phyloP scores from a whole-genome alignment of 2,888 invertebrate species.

The Thera obeliscata region DNA sequence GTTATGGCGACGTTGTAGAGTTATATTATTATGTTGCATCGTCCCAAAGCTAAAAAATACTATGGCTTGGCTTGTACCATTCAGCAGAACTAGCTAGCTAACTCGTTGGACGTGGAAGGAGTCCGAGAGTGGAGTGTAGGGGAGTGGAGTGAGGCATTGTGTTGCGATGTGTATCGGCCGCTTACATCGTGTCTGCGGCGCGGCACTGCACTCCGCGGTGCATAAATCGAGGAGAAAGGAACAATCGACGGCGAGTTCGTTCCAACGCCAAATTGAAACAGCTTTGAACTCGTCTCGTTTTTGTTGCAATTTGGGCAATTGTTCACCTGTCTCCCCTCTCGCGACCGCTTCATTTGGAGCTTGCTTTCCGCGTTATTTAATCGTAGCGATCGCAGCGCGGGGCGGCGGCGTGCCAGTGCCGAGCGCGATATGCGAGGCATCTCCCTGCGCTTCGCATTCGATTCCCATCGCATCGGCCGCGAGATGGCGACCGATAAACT shows the following conservation, averaged over 20 bases:
- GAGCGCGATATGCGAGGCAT: slow-evolving; percentile 51
- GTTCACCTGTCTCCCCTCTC: slow-evolving; percentile 49
- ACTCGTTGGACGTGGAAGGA: not conserved
- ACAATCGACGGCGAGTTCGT: slow-evolving; percentile 36
- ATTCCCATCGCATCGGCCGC: slow-evolving; percentile 67
- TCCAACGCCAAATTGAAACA: slow-evolving; percentile 46
- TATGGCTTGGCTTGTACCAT: too few relatives aligned
- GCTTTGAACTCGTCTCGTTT: slow-evolving; percentile 55
- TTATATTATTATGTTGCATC: not conserved
- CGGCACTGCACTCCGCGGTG: slow-evolving; percentile 9
- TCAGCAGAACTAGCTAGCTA: too few relatives aligned
- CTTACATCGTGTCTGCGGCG: slow-evolving; percentile 16
- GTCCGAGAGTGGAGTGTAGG: not conserved
- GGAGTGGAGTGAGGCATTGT: not conserved
- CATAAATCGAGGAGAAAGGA: slow-evolving; percentile 21
- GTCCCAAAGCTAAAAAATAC: not conserved
- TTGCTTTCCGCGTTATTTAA: slow-evolving; percentile 51
- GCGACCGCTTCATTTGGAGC: slow-evolving; percentile 53
- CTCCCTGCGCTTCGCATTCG: slow-evolving; percentile 57
- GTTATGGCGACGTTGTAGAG: not conserved
- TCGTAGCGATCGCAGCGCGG: slow-evolving; percentile 36
- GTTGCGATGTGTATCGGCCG: slow-evolving; percentile 13
- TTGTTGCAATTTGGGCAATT: slow-evolving; percentile 59
- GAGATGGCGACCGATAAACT: slow-evolving; percentile 72
- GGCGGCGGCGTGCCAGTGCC: slow-evolving; percentile 49